Base-by-base conservation (phyloP, 2,113 vertebrate species). In the Hemiprocne comata region DNA sequence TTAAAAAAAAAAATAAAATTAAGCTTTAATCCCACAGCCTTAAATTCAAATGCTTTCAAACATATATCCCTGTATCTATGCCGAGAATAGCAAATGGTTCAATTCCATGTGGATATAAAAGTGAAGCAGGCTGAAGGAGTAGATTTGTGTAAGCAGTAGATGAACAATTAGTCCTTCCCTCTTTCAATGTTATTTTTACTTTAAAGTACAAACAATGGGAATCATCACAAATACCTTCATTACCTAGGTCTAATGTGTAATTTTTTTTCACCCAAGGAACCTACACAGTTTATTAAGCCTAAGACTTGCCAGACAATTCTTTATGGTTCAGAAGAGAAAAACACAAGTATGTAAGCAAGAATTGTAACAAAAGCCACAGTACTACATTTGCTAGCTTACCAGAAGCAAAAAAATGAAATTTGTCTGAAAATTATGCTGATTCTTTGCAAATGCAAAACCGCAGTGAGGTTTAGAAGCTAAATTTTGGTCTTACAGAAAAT, bases 21-120 rank as follows among this genome's bases (percentile, higher is more conserved):
- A 42, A 42, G 14, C 31, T 84, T 40, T 24, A 54, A 67, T 65
- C 81, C 34, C 33, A n/a, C 60, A 81, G 54, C 28, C 48, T 80
- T 58, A 58, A 64, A 48, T 36, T 79, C 15, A 9, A 29, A 34
- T 48, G 16, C 55, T 58, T 75, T 69, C 31, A 87, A 87, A 85
- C 3, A 4, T n/a, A 2, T 13, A 46, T 38, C 58, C 44, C 1
- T 58, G n/a, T 17, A 18, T 9, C 3, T 46, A 61, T 8, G 5
- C 21, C 4, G 8, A 62, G 5, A 74, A 48, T 19, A 72, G 33
- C 21, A 38, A 57, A 7, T 34, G 26, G 12, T 31, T 54, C 33
- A 60, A 4, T 28, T 55, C 61, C 26, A 3, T 4, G 19, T 8
- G 40, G 18, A 20, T 53, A 29, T 19, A 48, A 62, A 77, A 66